Percentiles rank a stretch among this genome's conserved stretches.
Conservation (phyloP, 2,797 vertebrate genomes). For the Chaetophractus vellerosus region DNA sequence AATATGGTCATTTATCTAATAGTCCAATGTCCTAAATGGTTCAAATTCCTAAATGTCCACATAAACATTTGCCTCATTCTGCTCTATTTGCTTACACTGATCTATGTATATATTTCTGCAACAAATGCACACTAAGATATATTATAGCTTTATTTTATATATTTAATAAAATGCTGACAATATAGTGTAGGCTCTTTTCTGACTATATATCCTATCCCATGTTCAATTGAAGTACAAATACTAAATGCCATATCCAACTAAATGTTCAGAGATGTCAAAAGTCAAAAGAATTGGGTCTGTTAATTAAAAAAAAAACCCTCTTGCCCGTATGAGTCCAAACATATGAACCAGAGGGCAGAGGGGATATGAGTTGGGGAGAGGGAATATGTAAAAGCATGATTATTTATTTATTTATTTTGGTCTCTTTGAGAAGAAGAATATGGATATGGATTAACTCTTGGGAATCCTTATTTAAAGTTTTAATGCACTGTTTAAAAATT, state of each 20-base stretch:
- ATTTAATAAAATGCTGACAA: neutral
- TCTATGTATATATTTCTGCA: conserved; percentile 22
- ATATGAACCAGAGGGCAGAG: neutral
- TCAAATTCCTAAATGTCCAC: conserved; percentile 28
- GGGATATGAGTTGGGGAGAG: neutral
- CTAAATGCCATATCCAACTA: neutral
- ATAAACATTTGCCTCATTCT: conserved; percentile 14
- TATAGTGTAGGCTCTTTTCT: neutral
- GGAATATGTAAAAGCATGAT: neutral
- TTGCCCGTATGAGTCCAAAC: neutral
- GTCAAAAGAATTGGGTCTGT: neutral
- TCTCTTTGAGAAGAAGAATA: neutral
- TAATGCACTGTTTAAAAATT: conserved; percentile 60
- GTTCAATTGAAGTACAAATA: conserved; percentile 20
- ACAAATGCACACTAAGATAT: neutral
- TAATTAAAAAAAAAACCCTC: neutral
- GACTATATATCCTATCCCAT: conserved; percentile 6
- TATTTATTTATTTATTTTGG: conserved; percentile 54
- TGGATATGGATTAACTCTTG: conserved; percentile 24
- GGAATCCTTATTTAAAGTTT: conserved; percentile 64
- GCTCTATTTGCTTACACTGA: neutral
- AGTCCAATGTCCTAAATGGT: neutral
- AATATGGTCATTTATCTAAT: neutral
- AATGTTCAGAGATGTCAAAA: neutral
- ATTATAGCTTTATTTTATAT: conserved; percentile 35